phyloP scores from a whole-genome alignment of 2,113 vertebrate species.

The Datnioides undecimradiatus region DNA sequence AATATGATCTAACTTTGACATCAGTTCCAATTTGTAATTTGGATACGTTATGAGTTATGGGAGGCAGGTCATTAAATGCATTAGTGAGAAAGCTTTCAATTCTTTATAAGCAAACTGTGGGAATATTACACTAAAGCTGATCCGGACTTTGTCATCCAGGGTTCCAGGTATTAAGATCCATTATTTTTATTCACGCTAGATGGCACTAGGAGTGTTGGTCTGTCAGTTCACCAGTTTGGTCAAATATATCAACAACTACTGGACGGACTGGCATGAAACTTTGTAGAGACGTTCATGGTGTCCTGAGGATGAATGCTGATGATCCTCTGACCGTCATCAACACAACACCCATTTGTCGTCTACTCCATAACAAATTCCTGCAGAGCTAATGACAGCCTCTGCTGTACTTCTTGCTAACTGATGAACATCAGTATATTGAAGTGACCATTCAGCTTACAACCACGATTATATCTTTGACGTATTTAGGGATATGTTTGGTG shows the following conservation, averaged over 20 bases:
- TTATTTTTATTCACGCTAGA: neutral
- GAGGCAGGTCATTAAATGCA: conserved; percentile 29
- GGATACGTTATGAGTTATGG: conserved; percentile 7
- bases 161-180: neutral
- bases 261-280: neutral
- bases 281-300: no score
- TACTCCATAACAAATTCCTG: no score
- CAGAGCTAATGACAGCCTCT: no score
- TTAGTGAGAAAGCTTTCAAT: conserved; percentile 33
- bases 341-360: no score
- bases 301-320: neutral
- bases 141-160: neutral
- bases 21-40: conserved; percentile 7
- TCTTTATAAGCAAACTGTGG: neutral
- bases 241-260: neutral
- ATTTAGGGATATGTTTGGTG: neutral
- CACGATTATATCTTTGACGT: neutral
- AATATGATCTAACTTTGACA: conserved; percentile 9
- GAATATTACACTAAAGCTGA: conserved; percentile 1
- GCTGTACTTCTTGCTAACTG: no score
- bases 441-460: neutral
- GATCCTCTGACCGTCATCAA: neutral
- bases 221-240: neutral
- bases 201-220: neutral
- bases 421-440: no score